phyloP scores from a whole-genome alignment of 2,888 invertebrate genomes.

The Chrysotoxum bicinctum region DNA sequence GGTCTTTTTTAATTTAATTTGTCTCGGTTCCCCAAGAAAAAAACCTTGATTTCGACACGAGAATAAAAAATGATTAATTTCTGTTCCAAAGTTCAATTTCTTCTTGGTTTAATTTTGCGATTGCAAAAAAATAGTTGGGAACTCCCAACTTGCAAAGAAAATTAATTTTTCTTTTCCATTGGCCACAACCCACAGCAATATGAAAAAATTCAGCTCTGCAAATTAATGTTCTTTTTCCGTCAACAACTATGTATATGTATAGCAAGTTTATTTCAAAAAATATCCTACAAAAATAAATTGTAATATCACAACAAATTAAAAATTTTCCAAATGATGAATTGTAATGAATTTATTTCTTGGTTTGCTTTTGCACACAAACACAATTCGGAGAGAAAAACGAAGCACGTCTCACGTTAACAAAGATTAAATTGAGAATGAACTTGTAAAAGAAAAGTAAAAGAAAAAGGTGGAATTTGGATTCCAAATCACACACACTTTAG shows the following conservation, averaged over 20 bases:
- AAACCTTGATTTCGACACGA: background rate
- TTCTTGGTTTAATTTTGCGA: conserved; percentile 1
- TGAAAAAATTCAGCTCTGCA: background rate
- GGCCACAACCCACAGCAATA: conserved; percentile 46
- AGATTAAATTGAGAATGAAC: conserved; percentile 52
- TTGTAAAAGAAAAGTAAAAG: conserved; percentile 5
- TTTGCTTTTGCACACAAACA: conserved; percentile 45
- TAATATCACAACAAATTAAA: conserved; percentile 55
- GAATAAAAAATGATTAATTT: background rate
- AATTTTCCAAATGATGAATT: conserved; percentile 15
- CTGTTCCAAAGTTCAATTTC: background rate
- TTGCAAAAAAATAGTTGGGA: conserved; percentile 2
- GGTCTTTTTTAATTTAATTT: conserved; percentile 2
- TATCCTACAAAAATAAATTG: conserved; percentile 22
- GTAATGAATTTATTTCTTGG: background rate
- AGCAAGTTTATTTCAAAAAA: background rate
- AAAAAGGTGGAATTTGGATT: conserved; percentile 55
- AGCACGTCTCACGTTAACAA: conserved; percentile 40
- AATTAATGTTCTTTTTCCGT: background rate
- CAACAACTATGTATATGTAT: background rate
- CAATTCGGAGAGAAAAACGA: conserved; percentile 29
- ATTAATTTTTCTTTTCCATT: conserved; percentile 19
- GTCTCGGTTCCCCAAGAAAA: background rate
- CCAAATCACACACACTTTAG: background rate
- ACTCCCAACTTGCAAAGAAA: conserved; percentile 29